Evolutionary conservation across 2,888 invertebrate species (phyloP).

Genomic region (Rhodophaea formosa): DNA sequence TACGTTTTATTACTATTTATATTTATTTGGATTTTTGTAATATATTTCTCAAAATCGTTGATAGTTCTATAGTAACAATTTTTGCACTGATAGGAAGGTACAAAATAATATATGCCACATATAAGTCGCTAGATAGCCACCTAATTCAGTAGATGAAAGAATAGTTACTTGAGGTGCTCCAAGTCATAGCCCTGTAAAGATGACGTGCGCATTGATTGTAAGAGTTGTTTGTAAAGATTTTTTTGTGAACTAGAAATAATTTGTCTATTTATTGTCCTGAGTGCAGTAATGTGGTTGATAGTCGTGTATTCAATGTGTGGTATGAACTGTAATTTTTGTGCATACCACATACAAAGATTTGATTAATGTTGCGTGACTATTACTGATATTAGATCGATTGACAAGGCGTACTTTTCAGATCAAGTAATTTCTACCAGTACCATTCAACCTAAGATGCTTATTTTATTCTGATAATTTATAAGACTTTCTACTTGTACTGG

Average conservation of each 20-base stretch:
- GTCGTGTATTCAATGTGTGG: conserved; percentile 29
- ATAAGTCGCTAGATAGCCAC: conserved; percentile 36
- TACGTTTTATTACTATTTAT: not conserved
- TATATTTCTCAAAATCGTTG: not conserved
- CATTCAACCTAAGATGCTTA: not conserved
- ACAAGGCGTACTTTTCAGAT: not conserved
- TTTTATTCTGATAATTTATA: too few species aligned
- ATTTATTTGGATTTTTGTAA: not conserved
- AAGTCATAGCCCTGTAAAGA: conserved; percentile 40
- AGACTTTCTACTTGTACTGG: not conserved
- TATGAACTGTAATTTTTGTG: conserved; percentile 29
- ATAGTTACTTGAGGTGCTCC: conserved; percentile 39
- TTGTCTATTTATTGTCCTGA: conserved; percentile 41
- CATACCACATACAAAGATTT: conserved; percentile 23
- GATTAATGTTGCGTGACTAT: conserved; percentile 24
- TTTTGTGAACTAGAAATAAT: conserved; percentile 35
- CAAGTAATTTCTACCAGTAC: not conserved
- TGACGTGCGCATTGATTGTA: conserved; percentile 29
- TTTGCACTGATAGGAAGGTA: conserved; percentile 25
- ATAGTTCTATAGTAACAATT: conserved; percentile 11
- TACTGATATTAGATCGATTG: not conserved
- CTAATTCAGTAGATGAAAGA: conserved; percentile 24
- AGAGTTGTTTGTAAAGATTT: conserved; percentile 25
- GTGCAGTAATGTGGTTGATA: conserved; percentile 36
- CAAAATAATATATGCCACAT: conserved; percentile 23